These are phyloP conservation scores for Cataglyphis albicans DNA, from an alignment of 2,888 invertebrate genomes.

Conservation along the genomic window DNA sequence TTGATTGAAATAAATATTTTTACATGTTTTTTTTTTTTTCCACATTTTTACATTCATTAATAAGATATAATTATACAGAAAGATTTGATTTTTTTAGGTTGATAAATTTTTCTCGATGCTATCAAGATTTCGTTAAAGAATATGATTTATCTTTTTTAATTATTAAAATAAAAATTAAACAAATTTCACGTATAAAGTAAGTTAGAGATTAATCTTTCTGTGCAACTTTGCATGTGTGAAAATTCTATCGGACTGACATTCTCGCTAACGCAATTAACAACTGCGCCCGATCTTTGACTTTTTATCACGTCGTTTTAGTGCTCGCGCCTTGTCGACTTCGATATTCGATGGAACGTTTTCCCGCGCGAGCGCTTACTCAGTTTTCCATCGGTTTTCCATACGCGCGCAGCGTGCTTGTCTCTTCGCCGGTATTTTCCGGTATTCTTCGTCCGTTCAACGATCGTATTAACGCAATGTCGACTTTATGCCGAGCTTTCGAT, in stretches of 20 bases:
- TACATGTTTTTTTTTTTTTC: neutral
- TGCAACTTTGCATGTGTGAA: neutral
- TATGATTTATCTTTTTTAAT: neutral
- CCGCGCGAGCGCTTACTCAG: constrained; percentile 22
- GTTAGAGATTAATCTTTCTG: neutral
- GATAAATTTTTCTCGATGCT: neutral
- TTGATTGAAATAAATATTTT: neutral
- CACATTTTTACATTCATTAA: neutral
- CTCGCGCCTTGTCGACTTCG: constrained; percentile 1
- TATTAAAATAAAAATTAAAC: neutral
- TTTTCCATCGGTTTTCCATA: constrained; percentile 27
- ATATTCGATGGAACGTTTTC: constrained; percentile 30
- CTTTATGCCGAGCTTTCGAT: constrained; percentile 55
- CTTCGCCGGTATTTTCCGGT: constrained; percentile 24
- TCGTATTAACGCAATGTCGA: constrained; percentile 53
- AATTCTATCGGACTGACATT: constrained; percentile 15
- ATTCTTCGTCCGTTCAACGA: constrained; percentile 21
- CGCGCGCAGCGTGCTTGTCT: constrained; percentile 10
- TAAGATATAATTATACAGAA: neutral
- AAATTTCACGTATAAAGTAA: neutral
- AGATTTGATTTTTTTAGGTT: neutral
- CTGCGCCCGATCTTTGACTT: constrained; percentile 28
- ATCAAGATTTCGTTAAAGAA: neutral
- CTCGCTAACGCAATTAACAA: constrained; percentile 34
- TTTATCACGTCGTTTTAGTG: constrained; percentile 23